Evolutionary conservation across 2,888 invertebrate genomes (phyloP).

Genomic region (Biston stratarius): DNA sequence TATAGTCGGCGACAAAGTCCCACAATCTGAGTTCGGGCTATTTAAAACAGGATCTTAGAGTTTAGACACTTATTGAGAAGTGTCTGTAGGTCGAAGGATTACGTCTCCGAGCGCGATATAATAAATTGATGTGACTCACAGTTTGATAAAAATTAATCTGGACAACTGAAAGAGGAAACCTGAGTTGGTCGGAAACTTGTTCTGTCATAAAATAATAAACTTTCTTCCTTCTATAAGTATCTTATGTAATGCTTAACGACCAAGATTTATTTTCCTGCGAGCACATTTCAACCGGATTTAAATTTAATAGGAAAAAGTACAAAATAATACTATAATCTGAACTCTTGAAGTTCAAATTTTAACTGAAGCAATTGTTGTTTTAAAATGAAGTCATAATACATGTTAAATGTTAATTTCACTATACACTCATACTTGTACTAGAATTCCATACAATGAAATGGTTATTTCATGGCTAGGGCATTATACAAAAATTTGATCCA

Average conservation of each 20-base stretch:
- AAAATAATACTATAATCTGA: no score
- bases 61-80: constrained; percentile 21
- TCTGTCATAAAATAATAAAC: background rate
- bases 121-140: constrained; percentile 14
- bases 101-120: constrained; percentile 1
- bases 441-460: no score
- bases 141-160: constrained; percentile 15
- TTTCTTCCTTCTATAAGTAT: constrained; percentile 7
- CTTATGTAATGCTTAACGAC: background rate
- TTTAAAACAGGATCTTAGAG: constrained; percentile 24
- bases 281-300: background rate
- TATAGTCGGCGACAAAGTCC: background rate
- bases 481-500: no score
- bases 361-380: background rate
- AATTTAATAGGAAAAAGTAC: background rate
- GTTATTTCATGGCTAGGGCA: no score
- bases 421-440: no score
- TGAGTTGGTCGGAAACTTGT: background rate
- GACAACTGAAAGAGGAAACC: constrained; percentile 2
- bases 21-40: background rate
- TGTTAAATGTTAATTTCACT: no score
- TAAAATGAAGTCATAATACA: background rate
- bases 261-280: background rate
- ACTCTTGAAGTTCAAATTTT: background rate
- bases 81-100: constrained; percentile 19